Evolutionary conservation across 1,140 invertebrate species (phyloP), one percentile per base, ranked within the genome.

Genomic region (Philopotamus ludificatus): DNA sequence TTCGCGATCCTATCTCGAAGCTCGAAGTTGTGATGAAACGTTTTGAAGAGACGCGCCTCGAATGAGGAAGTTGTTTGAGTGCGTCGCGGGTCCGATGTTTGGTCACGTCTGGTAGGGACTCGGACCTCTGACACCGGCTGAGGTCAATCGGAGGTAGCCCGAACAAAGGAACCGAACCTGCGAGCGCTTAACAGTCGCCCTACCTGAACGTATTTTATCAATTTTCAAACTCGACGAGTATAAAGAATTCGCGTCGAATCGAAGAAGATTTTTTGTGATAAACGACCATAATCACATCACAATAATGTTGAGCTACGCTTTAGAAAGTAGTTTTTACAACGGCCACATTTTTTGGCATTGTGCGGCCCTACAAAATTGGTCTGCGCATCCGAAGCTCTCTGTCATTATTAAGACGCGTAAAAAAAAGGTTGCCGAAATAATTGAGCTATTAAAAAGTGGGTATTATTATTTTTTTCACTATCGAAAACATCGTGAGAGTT

Each of bases 41-140:
- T n/a, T n/a, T n/a, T n/a, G 28, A 7, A 7, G 28, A 34, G 28
- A 4, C 4, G 28, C 28, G 28, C 28, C 28, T 12, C 12, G 28
- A 34, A 12, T 34, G 28, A 7, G 4, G 12, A 34, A 34, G 12
- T 34, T 12, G 28, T 34, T 47, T 16, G 18, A 20, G 18, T 8
- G 18, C 10, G 44, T 20, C n/a, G n/a, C n/a, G n/a, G n/a, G n/a
- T n/a, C n/a, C n/a, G n/a, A n/a, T n/a, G n/a, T n/a, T n/a, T n/a
- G n/a, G n/a, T n/a, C n/a, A n/a, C n/a, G n/a, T n/a, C n/a, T n/a
- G n/a, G n/a, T n/a, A n/a, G n/a, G n/a, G n/a, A n/a, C 7, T 20
- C 44, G 44, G 44, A 47, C 44, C 44, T 47, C 44, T 47, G 44
- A 47, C 44, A 47, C 44, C 8, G 4, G 15, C 44, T 47, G 44